Percentiles rank a stretch among this genome's conserved stretches.
Conservation (phyloP, 2,797 vertebrate species). For the Tapirus indicus region DNA sequence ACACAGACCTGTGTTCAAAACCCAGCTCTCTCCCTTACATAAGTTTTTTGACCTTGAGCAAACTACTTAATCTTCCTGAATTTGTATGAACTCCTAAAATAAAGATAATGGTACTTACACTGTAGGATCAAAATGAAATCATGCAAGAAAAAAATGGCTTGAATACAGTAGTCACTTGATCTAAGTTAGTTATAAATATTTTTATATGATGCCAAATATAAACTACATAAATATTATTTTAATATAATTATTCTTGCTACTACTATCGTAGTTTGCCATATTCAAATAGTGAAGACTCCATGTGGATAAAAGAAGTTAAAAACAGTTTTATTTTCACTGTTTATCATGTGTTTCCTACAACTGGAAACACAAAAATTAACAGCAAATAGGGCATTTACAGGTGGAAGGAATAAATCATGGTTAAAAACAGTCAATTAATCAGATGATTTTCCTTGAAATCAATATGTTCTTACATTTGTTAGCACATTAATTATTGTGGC, state of each 20-base stretch:
- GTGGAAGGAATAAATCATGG: slow-evolving; percentile 55
- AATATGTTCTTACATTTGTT: slow-evolving; percentile 78
- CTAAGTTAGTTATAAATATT: slow-evolving; percentile 17
- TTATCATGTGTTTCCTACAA: slow-evolving; percentile 24
- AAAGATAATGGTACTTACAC: not conserved
- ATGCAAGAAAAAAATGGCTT: not conserved
- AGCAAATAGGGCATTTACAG: slow-evolving; percentile 74
- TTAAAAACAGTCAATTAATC: slow-evolving; percentile 68
- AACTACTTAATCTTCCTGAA: slow-evolving; percentile 6
- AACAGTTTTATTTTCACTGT: not conserved
- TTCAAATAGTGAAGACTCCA: not conserved
- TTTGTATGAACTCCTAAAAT: not conserved
- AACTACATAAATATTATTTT: not conserved
- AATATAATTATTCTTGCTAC: not conserved
- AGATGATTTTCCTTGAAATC: slow-evolving; percentile 66
- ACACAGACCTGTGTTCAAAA: not conserved
- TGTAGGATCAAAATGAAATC: slow-evolving; percentile 17
- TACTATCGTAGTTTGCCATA: not conserved
- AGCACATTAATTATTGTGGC: slow-evolving; percentile 79
- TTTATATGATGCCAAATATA: slow-evolving; percentile 13
- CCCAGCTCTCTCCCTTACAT: not conserved
- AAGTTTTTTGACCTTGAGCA: not conserved
- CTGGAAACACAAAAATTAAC: slow-evolving; percentile 53
- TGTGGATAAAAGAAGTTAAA: not conserved
- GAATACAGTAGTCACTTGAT: not conserved